These are phyloP conservation scores for Pelagia noctiluca DNA, from an alignment of 30 jellyfish, hydroid and myxozoan species.

Conservation along the genomic window DNA sequence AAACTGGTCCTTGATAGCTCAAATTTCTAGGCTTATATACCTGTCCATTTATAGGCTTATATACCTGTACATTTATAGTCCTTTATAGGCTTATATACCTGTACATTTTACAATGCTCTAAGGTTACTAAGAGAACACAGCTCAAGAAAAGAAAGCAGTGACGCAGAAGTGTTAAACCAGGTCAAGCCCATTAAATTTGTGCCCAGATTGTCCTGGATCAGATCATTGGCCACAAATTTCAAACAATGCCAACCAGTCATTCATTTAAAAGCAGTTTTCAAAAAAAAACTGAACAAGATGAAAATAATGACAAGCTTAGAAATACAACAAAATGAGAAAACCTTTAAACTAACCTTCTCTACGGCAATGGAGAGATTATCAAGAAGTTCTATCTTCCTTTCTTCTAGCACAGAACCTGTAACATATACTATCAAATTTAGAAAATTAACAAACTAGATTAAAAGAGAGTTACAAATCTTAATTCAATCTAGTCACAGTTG, in stretches of 20 bases:
- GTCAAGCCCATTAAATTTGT: background rate
- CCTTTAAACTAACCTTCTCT: constrained; percentile 73
- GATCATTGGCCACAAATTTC: no score
- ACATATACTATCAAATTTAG: constrained; percentile 72
- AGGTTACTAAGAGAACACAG: no score
- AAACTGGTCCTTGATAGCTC: no score
- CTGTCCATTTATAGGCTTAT: no score
- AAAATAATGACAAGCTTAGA: background rate
- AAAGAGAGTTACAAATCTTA: background rate
- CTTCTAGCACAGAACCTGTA: constrained; percentile 85
- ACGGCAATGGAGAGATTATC: constrained; percentile 91
- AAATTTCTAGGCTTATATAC: no score
- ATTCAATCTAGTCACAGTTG: background rate
- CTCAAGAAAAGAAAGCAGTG: no score
- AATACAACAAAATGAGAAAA: background rate
- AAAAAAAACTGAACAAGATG: background rate
- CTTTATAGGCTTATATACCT: no score
- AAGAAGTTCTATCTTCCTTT: constrained; percentile 78
- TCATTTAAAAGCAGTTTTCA: no score
- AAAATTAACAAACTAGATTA: background rate
- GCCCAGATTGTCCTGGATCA: background rate
- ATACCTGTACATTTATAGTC: no score
- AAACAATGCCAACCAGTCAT: no score
- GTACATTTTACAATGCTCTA: no score
- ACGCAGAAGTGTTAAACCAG: background rate